A percentile compares a stretch with the other conserved stretches of the same genome.
Conservation (phyloP, 2,797 vertebrate genomes). For the Diplodus sargus region DNA sequence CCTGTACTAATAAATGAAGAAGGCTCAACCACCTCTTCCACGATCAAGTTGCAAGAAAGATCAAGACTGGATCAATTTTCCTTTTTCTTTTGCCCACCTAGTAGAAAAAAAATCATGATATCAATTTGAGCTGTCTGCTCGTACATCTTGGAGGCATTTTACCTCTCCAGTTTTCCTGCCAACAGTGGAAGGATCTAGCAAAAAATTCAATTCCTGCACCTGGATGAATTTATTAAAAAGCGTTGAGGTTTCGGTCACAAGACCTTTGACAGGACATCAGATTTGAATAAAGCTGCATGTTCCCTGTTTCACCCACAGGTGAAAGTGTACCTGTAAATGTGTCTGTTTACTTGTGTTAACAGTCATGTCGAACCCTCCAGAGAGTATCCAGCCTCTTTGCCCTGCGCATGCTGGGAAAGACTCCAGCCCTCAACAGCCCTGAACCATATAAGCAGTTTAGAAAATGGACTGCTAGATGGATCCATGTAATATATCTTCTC, state of each 20-base stretch:
- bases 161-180: background rate
- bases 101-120: background rate
- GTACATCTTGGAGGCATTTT: background rate
- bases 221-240: too few relatives aligned
- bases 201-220: too few relatives aligned
- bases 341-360: background rate
- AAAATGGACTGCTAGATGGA: constrained; percentile 34
- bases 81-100: too few relatives aligned
- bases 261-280: too few relatives aligned
- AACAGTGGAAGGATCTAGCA: background rate
- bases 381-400: background rate
- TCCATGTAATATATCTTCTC: constrained; percentile 34
- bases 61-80: background rate
- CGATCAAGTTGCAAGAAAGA: background rate
- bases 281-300: background rate
- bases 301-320: background rate
- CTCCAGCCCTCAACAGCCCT: background rate
- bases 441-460: constrained; percentile 20
- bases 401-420: constrained; percentile 18
- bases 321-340: background rate
- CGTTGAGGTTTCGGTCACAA: too few relatives aligned
- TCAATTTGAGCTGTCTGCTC: background rate
- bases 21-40: background rate
- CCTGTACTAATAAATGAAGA: background rate
- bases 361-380: background rate